These are phyloP conservation scores for Phaenicophaeus curvirostris DNA, from an alignment of 2,797 vertebrate genomes.

Conservation along the genomic window DNA sequence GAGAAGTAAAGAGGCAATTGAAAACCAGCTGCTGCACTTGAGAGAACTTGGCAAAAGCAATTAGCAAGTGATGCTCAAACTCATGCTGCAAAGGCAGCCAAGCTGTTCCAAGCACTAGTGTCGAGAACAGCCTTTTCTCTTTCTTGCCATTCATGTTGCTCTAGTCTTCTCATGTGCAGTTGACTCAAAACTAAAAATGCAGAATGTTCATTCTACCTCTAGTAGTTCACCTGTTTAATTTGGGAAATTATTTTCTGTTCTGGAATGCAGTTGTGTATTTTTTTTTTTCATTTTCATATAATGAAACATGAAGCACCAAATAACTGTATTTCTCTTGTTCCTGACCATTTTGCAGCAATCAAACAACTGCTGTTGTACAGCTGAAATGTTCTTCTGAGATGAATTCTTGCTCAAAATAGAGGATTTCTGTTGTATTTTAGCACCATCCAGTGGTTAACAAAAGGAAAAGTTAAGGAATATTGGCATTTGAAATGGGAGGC, in stretches of 20 bases:
- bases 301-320: background rate
- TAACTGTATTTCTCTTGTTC: background rate
- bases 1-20: background rate
- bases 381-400: background rate
- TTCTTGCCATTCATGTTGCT: background rate
- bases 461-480: background rate
- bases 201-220: background rate
- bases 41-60: background rate
- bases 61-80: background rate
- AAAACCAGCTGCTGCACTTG: background rate
- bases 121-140: background rate
- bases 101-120: background rate
- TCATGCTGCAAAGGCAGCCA: background rate
- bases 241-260: background rate
- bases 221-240: background rate
- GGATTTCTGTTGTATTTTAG: conserved; percentile 10
- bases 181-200: background rate
- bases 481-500: background rate
- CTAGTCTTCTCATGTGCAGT: background rate
- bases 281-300: background rate
- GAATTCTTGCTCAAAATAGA: background rate
- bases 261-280: background rate
- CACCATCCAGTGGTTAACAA: conserved; percentile 53
- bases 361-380: background rate
- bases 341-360: background rate